Percentiles rank a stretch among this genome's conserved stretches.
Conservation (phyloP, 2,888 invertebrate species). For the Troides oblongomaculatus region DNA sequence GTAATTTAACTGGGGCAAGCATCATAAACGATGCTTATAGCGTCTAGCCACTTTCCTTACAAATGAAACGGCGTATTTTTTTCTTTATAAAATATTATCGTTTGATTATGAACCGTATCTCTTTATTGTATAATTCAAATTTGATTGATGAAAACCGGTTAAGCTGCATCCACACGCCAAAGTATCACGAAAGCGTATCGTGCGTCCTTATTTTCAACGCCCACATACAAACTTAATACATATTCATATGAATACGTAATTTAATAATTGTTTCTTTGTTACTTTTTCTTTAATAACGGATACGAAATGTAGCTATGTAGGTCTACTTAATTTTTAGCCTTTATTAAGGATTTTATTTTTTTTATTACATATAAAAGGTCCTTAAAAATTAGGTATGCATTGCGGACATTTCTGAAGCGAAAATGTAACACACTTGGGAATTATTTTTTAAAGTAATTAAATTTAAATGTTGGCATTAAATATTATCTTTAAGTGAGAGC, state of each 20-base stretch:
- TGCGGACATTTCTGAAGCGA: neutral
- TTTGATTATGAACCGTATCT: slow-evolving; percentile 43
- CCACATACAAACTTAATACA: slow-evolving; percentile 27
- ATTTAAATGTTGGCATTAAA: no score
- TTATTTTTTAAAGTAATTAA: no score
- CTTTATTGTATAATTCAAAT: slow-evolving; percentile 34
- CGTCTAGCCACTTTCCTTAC: slow-evolving; percentile 34
- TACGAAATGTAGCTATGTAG: slow-evolving; percentile 21
- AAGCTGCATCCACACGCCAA: slow-evolving; percentile 51
- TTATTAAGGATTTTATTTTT: slow-evolving; percentile 1
- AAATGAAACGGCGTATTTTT: slow-evolving; percentile 34
- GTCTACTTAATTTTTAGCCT: slow-evolving; percentile 7
- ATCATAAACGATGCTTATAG: slow-evolving; percentile 33
- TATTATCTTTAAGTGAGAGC: no score
- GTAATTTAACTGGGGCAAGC: slow-evolving; percentile 32
- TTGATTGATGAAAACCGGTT: slow-evolving; percentile 34
- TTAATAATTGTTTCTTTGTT: slow-evolving; percentile 30
- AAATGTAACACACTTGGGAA: no score
- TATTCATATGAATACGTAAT: slow-evolving; percentile 29
- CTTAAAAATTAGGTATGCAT: neutral
- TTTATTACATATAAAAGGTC: neutral
- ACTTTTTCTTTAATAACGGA: slow-evolving; percentile 19
- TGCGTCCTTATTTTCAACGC: slow-evolving; percentile 63
- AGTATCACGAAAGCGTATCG: slow-evolving; percentile 64
- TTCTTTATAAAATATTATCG: slow-evolving; percentile 35